A percentile compares a stretch with the other conserved stretches of the same genome.
phyloP scores from a whole-genome alignment of 2,797 vertebrate genomes.

The Mormyrus hasselquistii region DNA sequence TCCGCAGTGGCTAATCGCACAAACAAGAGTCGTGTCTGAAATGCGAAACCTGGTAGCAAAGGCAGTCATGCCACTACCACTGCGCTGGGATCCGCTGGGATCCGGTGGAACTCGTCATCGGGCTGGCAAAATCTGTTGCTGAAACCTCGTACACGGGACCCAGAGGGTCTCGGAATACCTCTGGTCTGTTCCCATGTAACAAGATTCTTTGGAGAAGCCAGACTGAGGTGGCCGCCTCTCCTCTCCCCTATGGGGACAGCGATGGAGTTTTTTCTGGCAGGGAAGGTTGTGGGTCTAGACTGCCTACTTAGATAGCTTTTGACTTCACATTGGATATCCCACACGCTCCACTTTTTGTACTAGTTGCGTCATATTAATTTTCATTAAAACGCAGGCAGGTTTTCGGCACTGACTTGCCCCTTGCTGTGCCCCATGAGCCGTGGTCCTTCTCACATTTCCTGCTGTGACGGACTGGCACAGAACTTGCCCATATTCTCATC shows the following conservation, averaged over 20 bases:
- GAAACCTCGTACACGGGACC: not conserved
- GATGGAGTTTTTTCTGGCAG: not conserved
- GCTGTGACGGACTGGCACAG: not conserved
- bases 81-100: not conserved
- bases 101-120: not conserved
- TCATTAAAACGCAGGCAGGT: not conserved
- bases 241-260: not conserved
- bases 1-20: not conserved
- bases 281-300: not conserved
- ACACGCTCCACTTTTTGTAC: not conserved
- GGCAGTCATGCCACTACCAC: not conserved
- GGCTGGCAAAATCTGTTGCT: not conserved
- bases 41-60: not conserved
- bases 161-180: not conserved
- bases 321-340: not conserved
- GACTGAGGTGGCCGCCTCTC: not conserved
- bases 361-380: not conserved
- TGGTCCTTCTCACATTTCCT: not conserved
- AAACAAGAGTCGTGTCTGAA: not conserved
- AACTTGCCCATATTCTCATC: not conserved
- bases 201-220: not conserved
- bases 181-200: not conserved
- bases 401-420: not conserved
- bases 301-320: not conserved
- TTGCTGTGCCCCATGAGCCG: not conserved